Base-by-base conservation (phyloP, 1,140 invertebrate genomes). In the Hypsibius dujardini region DNA sequence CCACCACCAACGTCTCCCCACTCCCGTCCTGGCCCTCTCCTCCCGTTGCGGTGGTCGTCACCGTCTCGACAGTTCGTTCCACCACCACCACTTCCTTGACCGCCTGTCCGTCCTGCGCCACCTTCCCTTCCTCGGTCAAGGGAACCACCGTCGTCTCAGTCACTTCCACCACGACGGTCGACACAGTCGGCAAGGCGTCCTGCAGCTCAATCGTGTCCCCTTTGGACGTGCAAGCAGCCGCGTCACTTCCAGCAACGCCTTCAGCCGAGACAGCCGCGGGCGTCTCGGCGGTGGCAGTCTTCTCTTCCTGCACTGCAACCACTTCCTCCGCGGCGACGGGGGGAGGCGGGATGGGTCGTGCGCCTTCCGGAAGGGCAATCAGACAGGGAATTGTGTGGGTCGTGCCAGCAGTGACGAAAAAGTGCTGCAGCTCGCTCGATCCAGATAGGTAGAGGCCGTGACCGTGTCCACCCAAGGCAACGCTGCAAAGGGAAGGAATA, bases 371-470 rank as follows among this genome's bases (percentile, higher is more conserved):
- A 2, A 81, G 73, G 70, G 80, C 83, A n/a, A 87, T 75, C n/a
- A 78, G 78, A 76, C 85, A 87, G 67, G 80, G 75, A 0, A 84
- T 81, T 72, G 81, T 79, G 0, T 83, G 84, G 2, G 87, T 83
- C 78, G 86, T 85, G 1, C 84, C 84, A 1, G 89, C 87, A 0
- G 90, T 90, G 28, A 97, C 78, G 2, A 90, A 88, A 75, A 96
- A 88, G 75, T 92, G 84, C 77, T 90, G 87, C 72, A 95, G 80
- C 82, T 97, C 93, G 1, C 90, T 94, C 14, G 91, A 90, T 2
- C 92, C 95, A 77, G 91, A 87, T 75, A 95, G 83, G 79, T 92
- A 97, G 73, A 96, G 83, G 46, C 90, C 93, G 82, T 97, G 90
- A 1, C 91, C 93, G 72, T 84, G 82, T 76, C 87, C 87, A 15